A percentile compares a stretch with the other conserved stretches of the same genome.
These are phyloP conservation scores for Tachyglossus aculeatus DNA, from an alignment of 2,797 vertebrate genomes.

Conservation along the genomic window DNA sequence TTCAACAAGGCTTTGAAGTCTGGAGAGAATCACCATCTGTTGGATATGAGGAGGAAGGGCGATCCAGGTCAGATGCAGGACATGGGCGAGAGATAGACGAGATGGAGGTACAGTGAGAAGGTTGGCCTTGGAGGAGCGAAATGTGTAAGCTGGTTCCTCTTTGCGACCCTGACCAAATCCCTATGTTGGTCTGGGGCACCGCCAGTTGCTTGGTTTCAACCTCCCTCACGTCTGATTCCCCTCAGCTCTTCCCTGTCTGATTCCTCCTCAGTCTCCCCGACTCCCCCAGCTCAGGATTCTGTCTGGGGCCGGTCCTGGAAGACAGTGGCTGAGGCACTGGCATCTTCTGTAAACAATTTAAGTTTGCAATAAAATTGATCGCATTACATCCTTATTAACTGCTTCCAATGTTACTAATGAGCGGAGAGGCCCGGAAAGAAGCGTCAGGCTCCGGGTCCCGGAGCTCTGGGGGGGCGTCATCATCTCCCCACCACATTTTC, in stretches of 20 bases:
- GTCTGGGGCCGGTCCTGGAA: neutral
- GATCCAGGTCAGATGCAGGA: too few relatives aligned
- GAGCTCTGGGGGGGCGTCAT: slow-evolving; percentile 56
- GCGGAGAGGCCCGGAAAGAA: slow-evolving; percentile 38
- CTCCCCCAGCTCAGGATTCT: neutral
- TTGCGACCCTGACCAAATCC: too few relatives aligned
- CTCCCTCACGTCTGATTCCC: too few relatives aligned
- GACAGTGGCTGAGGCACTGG: slow-evolving; percentile 23
- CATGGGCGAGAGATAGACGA: too few relatives aligned
- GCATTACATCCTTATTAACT: slow-evolving; percentile 47
- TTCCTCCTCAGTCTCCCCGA: neutral
- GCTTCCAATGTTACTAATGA: slow-evolving; percentile 66
- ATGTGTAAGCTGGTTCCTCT: too few relatives aligned
- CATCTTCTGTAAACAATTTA: slow-evolving; percentile 58
- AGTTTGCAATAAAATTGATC: slow-evolving; percentile 57
- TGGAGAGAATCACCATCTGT: too few relatives aligned
- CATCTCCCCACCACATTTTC: slow-evolving; percentile 53
- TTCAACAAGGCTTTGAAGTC: too few relatives aligned
- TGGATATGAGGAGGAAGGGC: too few relatives aligned
- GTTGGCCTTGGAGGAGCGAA: too few relatives aligned
- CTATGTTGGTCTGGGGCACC: too few relatives aligned
- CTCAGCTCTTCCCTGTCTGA: neutral
- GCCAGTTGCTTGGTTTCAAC: too few relatives aligned
- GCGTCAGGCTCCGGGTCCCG: slow-evolving; percentile 54
- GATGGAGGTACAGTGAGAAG: too few relatives aligned